These are phyloP conservation scores for Lordiphosa collinella DNA, from an alignment of 1,140 invertebrate species.

Conservation along the genomic window DNA sequence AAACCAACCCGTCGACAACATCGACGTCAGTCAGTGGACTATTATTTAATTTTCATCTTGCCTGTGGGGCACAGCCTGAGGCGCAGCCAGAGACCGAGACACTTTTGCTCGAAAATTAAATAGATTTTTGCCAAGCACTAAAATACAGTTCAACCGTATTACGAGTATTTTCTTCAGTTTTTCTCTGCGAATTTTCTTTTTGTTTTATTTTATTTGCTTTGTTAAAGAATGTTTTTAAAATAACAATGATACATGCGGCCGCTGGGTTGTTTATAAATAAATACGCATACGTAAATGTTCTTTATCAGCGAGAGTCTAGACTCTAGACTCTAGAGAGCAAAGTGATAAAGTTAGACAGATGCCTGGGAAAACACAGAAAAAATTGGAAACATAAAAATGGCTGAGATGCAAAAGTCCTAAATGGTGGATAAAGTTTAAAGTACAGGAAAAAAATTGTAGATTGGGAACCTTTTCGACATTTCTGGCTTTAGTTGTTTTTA, in stretches of 20 bases:
- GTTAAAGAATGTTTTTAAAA: constrained; percentile 67
- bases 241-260: constrained; percentile 73
- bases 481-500: too few species aligned
- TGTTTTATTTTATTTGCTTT: constrained; percentile 51
- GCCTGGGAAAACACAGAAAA: constrained; percentile 11
- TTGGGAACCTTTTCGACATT: too few species aligned
- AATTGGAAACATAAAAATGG: too few species aligned
- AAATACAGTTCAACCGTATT: constrained; percentile 65
- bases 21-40: constrained; percentile 64
- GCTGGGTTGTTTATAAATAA: constrained; percentile 74
- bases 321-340: constrained; percentile 6
- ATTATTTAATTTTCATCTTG: constrained; percentile 70
- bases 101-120: constrained; percentile 41
- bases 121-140: constrained; percentile 44
- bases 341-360: neutral
- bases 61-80: constrained; percentile 25
- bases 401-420: too few species aligned
- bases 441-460: too few species aligned
- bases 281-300: constrained; percentile 72
- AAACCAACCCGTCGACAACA: constrained; percentile 30
- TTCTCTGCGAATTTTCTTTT: constrained; percentile 22
- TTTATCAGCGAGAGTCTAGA: constrained; percentile 47
- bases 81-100: constrained; percentile 17
- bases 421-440: too few species aligned
- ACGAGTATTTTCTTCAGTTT: constrained; percentile 40